Base-by-base conservation (phyloP, 2,888 invertebrate species). In the Antitype chi region DNA sequence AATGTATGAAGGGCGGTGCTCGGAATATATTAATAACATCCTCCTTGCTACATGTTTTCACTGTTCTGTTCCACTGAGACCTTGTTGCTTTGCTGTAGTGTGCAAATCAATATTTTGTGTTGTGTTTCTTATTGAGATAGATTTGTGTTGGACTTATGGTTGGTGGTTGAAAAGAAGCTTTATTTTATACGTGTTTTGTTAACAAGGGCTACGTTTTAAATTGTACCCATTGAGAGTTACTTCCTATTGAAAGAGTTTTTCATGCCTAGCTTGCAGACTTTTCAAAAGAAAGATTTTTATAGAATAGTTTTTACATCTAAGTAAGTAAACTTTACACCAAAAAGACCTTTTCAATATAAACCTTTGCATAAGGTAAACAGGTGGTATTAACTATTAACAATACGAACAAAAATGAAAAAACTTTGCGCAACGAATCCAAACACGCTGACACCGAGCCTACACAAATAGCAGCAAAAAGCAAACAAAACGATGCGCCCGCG, bases 401-500 rank as follows among this genome's bases (percentile, higher is more conserved):
- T 69, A 74, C 79, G 32, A 76, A 82, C 82, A 79, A 82, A 75
- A 80, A 74, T 59, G 38, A 32, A 81, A 57, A 89, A 87, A 88
- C 83, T 83, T 86, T 84, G 86, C 91, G 89, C 85, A 89, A 90
- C 90, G 80, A 90, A 91, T 89, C 86, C 88, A 89, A 89, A 89
- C 84, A 88, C 85, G 66, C 85, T 87, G 85, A 89, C 89, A 91
- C 88, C 81, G 77, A 82, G 71, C 91, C 91, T 91, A 86, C 89
- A 89, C 90, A 92, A 93, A 93, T 83, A 90, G 71, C 71, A 82
- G 88, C 87, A 92, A 91, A 91, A 89, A 89, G 62, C 78, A 67
- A 89, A 92, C 89, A 90, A 90, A 90, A 88, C 87, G 87, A 81
- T 92, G 93, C 94, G 94, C 90, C 76, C 85, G 93, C 94, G 94